Percentiles rank a stretch among this genome's conserved stretches.
Conservation (phyloP, 2,113 vertebrate species). For the Gambusia affinis region DNA sequence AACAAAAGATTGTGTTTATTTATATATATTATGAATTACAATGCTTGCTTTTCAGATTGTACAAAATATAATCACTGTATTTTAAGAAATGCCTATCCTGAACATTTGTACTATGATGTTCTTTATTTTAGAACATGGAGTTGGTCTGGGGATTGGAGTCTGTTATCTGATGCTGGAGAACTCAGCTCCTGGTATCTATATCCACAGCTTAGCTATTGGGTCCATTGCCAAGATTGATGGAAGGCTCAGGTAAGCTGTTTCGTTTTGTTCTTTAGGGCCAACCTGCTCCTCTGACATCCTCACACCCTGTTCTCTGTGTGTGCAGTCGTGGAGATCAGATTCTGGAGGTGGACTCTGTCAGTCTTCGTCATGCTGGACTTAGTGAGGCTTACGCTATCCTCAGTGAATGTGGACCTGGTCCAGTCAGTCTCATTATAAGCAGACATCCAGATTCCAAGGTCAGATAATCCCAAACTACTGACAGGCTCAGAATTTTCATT, state of each 20-base stretch:
- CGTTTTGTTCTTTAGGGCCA: not conserved
- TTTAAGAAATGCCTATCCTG: not conserved
- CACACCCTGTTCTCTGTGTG: not conserved
- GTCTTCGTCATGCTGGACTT: slow-evolving; percentile 88
- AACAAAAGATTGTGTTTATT: too few relatives aligned
- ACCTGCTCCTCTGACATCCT: not conserved
- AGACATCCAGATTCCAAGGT: slow-evolving; percentile 96
- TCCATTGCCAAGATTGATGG: slow-evolving; percentile 96
- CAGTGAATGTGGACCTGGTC: slow-evolving; percentile 93
- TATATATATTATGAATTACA: not conserved
- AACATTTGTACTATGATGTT: not conserved
- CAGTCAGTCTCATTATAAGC: slow-evolving; percentile 92
- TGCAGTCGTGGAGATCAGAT: slow-evolving; percentile 94
- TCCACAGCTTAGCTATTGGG: slow-evolving; percentile 93
- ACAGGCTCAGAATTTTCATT: not conserved
- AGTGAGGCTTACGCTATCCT: slow-evolving; percentile 94
- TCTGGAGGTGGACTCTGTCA: slow-evolving; percentile 92
- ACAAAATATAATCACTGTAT: not conserved
- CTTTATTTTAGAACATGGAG: slow-evolving; percentile 84
- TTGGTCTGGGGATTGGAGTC: slow-evolving; percentile 92
- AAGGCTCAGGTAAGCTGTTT: slow-evolving; percentile 85
- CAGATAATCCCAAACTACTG: slow-evolving; percentile 27
- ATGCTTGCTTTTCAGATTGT: not conserved
- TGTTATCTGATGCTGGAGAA: slow-evolving; percentile 92
- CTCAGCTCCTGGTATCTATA: slow-evolving; percentile 91